Base-by-base conservation (phyloP, 2,888 invertebrate genomes). In the Polydrusus tereticollis region DNA sequence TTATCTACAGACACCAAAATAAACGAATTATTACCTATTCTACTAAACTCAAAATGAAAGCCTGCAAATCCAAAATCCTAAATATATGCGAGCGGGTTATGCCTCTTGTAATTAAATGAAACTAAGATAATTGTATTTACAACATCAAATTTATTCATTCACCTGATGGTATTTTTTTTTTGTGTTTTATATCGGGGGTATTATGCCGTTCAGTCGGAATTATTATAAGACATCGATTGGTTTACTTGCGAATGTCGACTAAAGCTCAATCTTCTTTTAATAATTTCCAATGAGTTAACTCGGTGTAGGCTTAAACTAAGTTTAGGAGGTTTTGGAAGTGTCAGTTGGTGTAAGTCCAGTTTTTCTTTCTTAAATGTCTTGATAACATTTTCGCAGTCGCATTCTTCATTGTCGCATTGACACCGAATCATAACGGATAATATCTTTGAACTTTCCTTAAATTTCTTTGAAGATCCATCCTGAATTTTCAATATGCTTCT, bases 341-440 rank as follows among this genome's bases (percentile, higher is more conserved):
- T 0, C 2, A 45, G 10, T 1, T 20, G 1, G 7, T 20, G 0
- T 20, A 10, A 18, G 10, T n/a, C n/a, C 21, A 57, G 4, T 23
- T n/a, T 8, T 55, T 55, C 16, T 36, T 33, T 18, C n/a, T 55
- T 5, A 29, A 26, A 1, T n/a, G 26, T 1, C 26, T 55, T 1
- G 26, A 55, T n/a, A 26, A n/a, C 14, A 26, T 59, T 16, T 14
- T 21, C 0, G 21, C 73, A 73, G 16, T 73, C 65, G 43, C 73
- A 73, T 0, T 60, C 47, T 36, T 50, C 14, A n/a, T n/a, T 21
- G 45, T 62, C 45, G 43, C 73, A 73, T 18, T 23, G n/a, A 55
- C 73, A 73, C 6, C 12, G 36, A 6, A 36, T 2, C 36, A 36
- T 36, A 10, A 36, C 36, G 36, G 36, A 36, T 36, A 36, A 36